Conservation (phyloP, 2,888 invertebrate genomes). For the Bombyx huttoni region DNA sequence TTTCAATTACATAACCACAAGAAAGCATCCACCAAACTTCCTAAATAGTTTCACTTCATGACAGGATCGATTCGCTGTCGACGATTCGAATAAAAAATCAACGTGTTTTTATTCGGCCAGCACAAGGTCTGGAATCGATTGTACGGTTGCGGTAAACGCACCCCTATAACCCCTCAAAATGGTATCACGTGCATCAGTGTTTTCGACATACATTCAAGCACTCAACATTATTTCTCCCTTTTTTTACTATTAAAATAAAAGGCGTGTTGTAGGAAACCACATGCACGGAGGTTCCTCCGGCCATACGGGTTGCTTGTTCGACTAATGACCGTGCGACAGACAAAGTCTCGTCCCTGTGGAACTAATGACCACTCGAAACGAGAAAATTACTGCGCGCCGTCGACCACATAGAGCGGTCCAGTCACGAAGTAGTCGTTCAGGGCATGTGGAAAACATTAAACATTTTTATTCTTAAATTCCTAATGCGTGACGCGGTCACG, state of each 20-base stretch:
- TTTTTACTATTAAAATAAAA: not conserved
- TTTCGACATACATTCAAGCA: not conserved
- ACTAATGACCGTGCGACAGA: slow-evolving; percentile 54
- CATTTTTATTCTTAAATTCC: slow-evolving; percentile 24
- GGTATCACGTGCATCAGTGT: not conserved
- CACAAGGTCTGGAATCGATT: slow-evolving; percentile 59
- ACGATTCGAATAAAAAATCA: slow-evolving; percentile 34
- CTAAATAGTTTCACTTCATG: slow-evolving; percentile 23
- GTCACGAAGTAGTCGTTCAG: slow-evolving; percentile 48
- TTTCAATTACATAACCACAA: too few relatives aligned
- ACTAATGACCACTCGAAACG: slow-evolving; percentile 66
- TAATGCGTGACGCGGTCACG: slow-evolving; percentile 16
- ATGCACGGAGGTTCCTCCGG: not conserved
- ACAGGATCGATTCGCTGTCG: slow-evolving; percentile 23
- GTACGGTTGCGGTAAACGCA: slow-evolving; percentile 55
- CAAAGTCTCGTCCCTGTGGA: slow-evolving; percentile 49
- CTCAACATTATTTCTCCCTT: too few relatives aligned
- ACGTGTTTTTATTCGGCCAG: slow-evolving; percentile 39
- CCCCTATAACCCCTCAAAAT: slow-evolving; percentile 28
- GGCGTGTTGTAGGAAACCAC: not conserved
- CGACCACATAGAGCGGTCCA: slow-evolving; percentile 44
- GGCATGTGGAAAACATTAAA: slow-evolving; percentile 21
- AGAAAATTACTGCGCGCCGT: slow-evolving; percentile 51
- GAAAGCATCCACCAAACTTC: too few relatives aligned
- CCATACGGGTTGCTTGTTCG: slow-evolving; percentile 32